Conservation (phyloP, 2,888 invertebrate genomes). For the Metacarcinus magister region DNA sequence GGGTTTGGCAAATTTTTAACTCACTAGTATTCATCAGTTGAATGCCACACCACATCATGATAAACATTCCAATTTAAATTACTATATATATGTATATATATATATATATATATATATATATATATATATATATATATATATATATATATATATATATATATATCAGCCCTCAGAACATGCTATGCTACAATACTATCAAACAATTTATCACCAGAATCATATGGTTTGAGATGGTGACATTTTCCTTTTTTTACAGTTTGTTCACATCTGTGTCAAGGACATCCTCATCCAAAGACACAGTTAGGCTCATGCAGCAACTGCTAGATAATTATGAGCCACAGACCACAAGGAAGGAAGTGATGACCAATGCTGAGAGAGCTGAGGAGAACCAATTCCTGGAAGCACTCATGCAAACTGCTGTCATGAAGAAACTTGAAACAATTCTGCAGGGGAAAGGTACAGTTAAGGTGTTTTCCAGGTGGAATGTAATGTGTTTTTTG, state of each 20-base stretch:
- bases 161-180: no score
- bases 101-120: neutral
- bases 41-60: neutral
- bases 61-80: neutral
- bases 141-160: neutral
- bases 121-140: neutral
- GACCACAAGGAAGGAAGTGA: conserved; percentile 89
- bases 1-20: neutral
- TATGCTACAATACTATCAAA: neutral
- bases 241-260: conserved; percentile 59
- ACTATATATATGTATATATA: neutral
- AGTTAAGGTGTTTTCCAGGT: neutral
- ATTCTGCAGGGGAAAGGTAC: conserved; percentile 88
- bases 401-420: conserved; percentile 90
- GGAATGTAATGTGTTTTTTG: neutral
- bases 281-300: conserved; percentile 47
- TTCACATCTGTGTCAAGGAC: conserved; percentile 41
- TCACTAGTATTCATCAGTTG: neutral
- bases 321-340: conserved; percentile 93
- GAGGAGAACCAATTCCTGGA: conserved; percentile 93
- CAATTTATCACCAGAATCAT: neutral
- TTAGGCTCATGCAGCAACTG: conserved; percentile 89
- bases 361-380: conserved; percentile 89
- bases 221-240: neutral
- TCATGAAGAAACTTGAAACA: conserved; percentile 90